Evolutionary conservation across 2,797 vertebrate species (phyloP), one percentile per base, ranked within the genome.

Genomic region (Pseudochirops cupreus): DNA sequence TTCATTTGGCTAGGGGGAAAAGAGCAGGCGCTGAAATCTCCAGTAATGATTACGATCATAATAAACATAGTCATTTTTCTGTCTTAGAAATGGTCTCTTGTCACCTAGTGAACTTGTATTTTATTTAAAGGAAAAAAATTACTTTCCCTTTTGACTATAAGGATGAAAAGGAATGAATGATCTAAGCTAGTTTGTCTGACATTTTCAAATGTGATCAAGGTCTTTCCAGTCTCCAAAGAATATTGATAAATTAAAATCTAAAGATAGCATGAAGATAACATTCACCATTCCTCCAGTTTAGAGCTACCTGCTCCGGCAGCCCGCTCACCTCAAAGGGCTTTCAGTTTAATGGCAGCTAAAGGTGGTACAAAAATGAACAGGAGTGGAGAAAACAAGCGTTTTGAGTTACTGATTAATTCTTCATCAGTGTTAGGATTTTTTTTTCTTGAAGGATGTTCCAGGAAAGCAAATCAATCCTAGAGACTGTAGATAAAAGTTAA

Each of bases 181-280:
- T 94, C 94, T 98, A 94, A 97, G 94, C 91, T 90, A 92, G 95
- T 91, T 90, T 31, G 82, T 94, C 0, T 98, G 97, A 98, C 97
- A 98, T 97, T 98, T 98, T 96, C 96, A 97, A 98, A 50, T 95
- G 56, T 97, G 97, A 97, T 97, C 96, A 96, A 93, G 93, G 95
- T 91, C 96, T 96, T 97, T 97, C 97, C 52, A 96, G 97, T 96
- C 97, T 94, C 92, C 95, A 94, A 96, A 96, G 96, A 93, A 98
- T 91, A 97, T 91, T 94, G 97, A 94, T 96, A 98, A 96, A 55
- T 94, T 74, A 91, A 95, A 97, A 94, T 54, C 56, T 94, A 59
- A 92, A 97, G 94, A 94, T 91, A 58, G 55, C 74, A 59, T 28
- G 96, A 97, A 97, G 96, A 96, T 62, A 90, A 55, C 18, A 56